These are phyloP conservation scores for Meandrusa payeni DNA, from an alignment of 2,888 invertebrate species.

Conservation along the genomic window DNA sequence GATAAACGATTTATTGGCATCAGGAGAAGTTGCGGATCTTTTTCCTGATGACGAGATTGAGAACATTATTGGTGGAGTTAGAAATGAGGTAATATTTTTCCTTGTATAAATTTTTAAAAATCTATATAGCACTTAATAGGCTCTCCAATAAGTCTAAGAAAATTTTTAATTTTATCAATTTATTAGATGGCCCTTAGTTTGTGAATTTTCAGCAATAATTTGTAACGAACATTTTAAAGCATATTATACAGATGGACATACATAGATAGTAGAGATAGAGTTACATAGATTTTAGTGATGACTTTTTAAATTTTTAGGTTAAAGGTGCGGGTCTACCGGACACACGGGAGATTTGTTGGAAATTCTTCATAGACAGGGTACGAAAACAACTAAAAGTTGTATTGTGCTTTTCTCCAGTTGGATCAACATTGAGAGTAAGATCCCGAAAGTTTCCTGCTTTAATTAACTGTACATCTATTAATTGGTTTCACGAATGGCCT, in stretches of 20 bases:
- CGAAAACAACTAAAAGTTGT: conserved; percentile 94
- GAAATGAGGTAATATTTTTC: conserved; percentile 89
- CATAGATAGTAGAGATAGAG: too few species aligned
- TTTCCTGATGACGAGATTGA: conserved; percentile 98
- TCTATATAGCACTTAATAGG: too few species aligned
- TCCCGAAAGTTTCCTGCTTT: conserved; percentile 97
- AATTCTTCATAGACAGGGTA: conserved; percentile 97
- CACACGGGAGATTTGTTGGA: conserved; percentile 98
- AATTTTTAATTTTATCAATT: too few species aligned
- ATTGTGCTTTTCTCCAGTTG: conserved; percentile 98
- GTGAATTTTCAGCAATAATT: too few species aligned
- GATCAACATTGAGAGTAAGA: conserved; percentile 93
- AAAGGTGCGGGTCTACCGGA: conserved; percentile 95
- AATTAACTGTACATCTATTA: conserved; percentile 96
- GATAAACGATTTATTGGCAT: conserved; percentile 96
- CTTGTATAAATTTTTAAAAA: too few species aligned
- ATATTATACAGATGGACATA: too few species aligned
- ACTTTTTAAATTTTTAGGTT: conserved; percentile 61
- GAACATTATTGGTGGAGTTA: conserved; percentile 93
- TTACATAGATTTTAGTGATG: too few species aligned
- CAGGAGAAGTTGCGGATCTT: conserved; percentile 97
- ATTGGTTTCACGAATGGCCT: conserved; percentile 99
- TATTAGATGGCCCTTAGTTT: too few species aligned
- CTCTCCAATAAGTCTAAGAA: too few species aligned
- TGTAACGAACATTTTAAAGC: too few species aligned